Evolutionary conservation across 2,797 vertebrate species (phyloP).

Genomic region (Leptodactylus fallax): DNA sequence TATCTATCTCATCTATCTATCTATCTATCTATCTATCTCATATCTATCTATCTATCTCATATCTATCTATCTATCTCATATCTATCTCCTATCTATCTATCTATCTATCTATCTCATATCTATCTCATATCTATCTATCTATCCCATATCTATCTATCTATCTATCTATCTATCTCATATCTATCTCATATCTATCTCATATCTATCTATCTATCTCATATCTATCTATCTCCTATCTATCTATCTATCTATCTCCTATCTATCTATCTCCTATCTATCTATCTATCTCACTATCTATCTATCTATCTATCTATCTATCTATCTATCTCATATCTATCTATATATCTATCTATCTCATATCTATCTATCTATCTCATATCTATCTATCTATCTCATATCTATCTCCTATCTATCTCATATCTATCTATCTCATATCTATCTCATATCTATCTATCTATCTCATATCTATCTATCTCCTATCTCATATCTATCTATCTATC

Average conservation of each 20-base stretch:
- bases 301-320: not conserved
- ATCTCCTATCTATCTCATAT: constrained; percentile 9
- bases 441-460: constrained; percentile 46
- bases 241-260: not conserved
- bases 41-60: no score
- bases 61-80: no score
- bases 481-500: not conserved
- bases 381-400: not conserved
- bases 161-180: constrained; percentile 5
- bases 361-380: not conserved
- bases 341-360: not conserved
- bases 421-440: not conserved
- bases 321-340: no score
- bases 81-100: no score
- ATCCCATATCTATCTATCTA: not conserved
- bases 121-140: constrained; percentile 2
- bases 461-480: not conserved
- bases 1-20: no score
- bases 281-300: not conserved
- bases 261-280: constrained; percentile 15
- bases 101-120: no score
- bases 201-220: constrained; percentile 1
- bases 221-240: not conserved
- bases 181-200: no score
- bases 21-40: no score